These are phyloP conservation scores for Coregonus suidteri DNA, from an alignment of 2,797 vertebrate genomes.

Conservation along the genomic window DNA sequence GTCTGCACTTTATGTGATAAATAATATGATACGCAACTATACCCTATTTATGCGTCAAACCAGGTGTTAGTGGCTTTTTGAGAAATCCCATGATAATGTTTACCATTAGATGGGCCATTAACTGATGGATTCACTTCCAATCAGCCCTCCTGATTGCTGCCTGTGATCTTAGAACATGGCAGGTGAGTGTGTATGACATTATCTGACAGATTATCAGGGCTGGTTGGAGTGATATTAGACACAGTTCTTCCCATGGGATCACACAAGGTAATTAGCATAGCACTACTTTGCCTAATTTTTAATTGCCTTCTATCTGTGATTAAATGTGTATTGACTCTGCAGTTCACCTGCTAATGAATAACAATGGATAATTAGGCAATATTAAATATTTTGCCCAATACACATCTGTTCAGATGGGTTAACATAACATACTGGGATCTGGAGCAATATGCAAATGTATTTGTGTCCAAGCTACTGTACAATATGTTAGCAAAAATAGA, in stretches of 20 bases:
- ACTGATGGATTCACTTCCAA: constrained; percentile 54
- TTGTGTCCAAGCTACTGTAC: neutral
- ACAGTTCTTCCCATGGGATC: constrained; percentile 74
- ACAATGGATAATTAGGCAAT: constrained; percentile 80
- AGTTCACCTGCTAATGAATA: constrained; percentile 81
- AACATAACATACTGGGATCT: constrained; percentile 57
- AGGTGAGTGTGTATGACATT: constrained; percentile 61
- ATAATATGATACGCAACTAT: neutral
- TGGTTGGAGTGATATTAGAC: constrained; percentile 78
- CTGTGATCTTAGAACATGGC: constrained; percentile 63
- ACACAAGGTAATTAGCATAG: constrained; percentile 78
- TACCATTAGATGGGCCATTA: constrained; percentile 47
- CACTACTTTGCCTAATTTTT: constrained; percentile 70
- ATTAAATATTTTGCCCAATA: constrained; percentile 77
- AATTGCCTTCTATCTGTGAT: constrained; percentile 82
- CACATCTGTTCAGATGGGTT: constrained; percentile 63
- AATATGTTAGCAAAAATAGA: neutral
- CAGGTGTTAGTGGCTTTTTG: neutral
- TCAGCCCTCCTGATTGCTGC: constrained; percentile 55
- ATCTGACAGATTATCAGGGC: constrained; percentile 65
- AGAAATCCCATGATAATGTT: constrained; percentile 40
- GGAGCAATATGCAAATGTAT: constrained; percentile 22
- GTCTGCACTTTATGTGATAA: too few species aligned
- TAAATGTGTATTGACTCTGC: constrained; percentile 83
- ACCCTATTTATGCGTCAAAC: neutral